These are phyloP conservation scores for Eciton burchellii DNA, from an alignment of 1,140 invertebrate species.

Conservation along the genomic window DNA sequence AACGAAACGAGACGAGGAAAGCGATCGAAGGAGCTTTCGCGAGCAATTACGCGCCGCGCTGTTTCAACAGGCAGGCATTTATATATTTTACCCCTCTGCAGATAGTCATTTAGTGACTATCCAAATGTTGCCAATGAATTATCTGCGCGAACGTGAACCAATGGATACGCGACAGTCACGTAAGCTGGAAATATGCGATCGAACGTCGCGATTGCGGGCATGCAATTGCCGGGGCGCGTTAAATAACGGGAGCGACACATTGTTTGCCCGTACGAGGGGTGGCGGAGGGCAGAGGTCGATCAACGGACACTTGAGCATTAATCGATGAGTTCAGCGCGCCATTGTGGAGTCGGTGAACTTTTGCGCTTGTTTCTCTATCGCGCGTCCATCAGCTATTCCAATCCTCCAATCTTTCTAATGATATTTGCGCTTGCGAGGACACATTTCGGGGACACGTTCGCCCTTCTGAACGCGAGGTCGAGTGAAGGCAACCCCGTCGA, in stretches of 20 bases:
- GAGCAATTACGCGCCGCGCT: no score
- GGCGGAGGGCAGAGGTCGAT: conserved; percentile 1
- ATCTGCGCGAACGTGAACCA: background rate
- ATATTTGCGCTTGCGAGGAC: conserved; percentile 10
- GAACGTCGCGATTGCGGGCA: background rate
- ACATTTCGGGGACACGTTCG: background rate
- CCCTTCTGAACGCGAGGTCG: conserved; percentile 42
- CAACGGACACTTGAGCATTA: conserved; percentile 3
- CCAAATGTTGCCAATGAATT: no score
- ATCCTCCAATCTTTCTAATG: conserved; percentile 54
- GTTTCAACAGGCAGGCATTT: no score
- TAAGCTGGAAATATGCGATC: background rate
- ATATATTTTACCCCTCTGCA: no score
- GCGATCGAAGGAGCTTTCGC: no score
- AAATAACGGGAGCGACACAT: background rate
- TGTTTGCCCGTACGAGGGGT: background rate
- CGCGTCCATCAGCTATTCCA: conserved; percentile 34
- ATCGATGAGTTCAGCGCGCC: conserved; percentile 22
- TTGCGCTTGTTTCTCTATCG: background rate
- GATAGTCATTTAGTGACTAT: no score
- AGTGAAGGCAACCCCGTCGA: conserved; percentile 62
- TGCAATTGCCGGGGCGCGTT: background rate
- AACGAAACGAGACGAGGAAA: no score
- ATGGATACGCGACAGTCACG: background rate
- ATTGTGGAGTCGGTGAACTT: conserved; percentile 27